phyloP scores from a whole-genome alignment of 2,113 vertebrate species.

The Campylomormyrus tamandua region DNA sequence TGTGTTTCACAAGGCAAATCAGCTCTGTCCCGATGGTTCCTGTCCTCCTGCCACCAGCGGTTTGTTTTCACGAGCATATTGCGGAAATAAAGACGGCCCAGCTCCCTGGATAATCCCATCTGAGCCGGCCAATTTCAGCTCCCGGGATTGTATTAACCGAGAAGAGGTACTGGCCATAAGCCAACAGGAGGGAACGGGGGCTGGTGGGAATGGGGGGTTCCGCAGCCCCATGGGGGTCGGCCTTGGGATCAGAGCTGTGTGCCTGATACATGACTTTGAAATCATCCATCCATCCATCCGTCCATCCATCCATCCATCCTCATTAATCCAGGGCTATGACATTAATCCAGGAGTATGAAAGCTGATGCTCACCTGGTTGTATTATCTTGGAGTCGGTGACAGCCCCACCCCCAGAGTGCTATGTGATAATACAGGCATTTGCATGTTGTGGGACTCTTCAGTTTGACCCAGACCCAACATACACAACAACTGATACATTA shows the following conservation, averaged over 20 bases:
- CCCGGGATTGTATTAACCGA: conserved; percentile 30
- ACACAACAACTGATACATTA: not conserved
- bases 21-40: not conserved
- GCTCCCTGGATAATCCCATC: conserved; percentile 27
- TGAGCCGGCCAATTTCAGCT: conserved; percentile 22
- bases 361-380: not conserved
- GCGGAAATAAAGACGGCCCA: not conserved
- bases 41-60: not conserved
- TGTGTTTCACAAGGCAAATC: not conserved
- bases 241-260: conserved; percentile 27
- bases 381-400: not conserved
- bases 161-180: conserved; percentile 21
- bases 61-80: not conserved
- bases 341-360: not conserved
- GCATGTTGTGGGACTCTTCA: not conserved
- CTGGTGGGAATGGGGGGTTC: conserved; percentile 24
- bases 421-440: not conserved
- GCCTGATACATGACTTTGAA: not conserved
- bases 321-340: not conserved
- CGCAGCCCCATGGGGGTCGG: not conserved
- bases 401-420: not conserved
- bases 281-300: not conserved
- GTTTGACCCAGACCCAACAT: not conserved
- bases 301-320: not conserved
- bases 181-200: conserved; percentile 17